A percentile compares a stretch with the other conserved stretches of the same genome.
Conservation (phyloP, 2,888 invertebrate genomes). For the Macrosiphum euphorbiae region DNA sequence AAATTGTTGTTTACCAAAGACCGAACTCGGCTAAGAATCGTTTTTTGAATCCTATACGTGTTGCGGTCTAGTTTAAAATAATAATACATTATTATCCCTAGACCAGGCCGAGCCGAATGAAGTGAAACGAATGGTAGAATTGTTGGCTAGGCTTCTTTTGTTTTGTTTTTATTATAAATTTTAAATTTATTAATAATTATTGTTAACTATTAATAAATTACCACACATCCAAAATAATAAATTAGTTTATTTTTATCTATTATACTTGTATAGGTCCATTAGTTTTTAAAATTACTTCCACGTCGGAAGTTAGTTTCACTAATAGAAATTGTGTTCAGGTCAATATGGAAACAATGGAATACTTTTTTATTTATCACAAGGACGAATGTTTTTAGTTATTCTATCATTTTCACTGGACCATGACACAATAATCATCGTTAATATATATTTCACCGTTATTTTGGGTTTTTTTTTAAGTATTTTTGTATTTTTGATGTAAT, state of each 20-base stretch:
- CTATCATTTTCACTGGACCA: slow-evolving; percentile 56
- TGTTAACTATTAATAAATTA: neutral
- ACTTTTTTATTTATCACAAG: slow-evolving; percentile 47
- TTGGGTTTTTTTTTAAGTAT: slow-evolving; percentile 33
- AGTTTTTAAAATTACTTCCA: slow-evolving; percentile 22
- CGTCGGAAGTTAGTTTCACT: slow-evolving; percentile 47
- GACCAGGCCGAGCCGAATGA: neutral
- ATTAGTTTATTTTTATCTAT: neutral
- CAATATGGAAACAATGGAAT: slow-evolving; percentile 57
- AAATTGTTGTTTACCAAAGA: neutral
- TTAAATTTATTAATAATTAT: neutral
- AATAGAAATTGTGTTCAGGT: slow-evolving; percentile 52
- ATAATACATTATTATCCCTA: neutral
- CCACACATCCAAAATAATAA: neutral
- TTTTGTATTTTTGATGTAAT: neutral
- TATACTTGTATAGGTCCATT: neutral
- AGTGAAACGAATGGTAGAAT: neutral
- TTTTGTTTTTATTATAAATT: neutral
- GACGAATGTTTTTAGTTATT: slow-evolving; percentile 49
- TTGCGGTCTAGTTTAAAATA: neutral
- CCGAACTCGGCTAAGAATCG: neutral
- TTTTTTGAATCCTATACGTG: neutral
- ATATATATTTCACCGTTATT: slow-evolving; percentile 16
- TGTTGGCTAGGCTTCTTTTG: neutral
- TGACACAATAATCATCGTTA: slow-evolving; percentile 49